Evolutionary conservation across 2,888 invertebrate genomes (phyloP), one percentile per base, ranked within the genome.

Genomic region (Ophion slaviceki): DNA sequence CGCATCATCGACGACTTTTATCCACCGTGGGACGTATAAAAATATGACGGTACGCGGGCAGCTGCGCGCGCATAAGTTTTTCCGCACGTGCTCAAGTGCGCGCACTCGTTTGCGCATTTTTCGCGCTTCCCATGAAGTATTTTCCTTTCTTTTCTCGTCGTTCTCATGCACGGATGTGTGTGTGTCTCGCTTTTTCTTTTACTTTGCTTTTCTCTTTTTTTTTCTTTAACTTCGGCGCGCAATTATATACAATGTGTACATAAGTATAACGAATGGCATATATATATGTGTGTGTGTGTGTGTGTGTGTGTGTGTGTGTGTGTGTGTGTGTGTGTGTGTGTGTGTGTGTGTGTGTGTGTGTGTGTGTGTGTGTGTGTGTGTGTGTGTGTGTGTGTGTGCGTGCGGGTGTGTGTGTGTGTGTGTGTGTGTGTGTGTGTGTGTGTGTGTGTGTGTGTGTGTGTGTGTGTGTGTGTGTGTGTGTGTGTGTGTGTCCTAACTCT

Each of bases 31-130:
- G 89, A 91, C 91, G 93, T 94, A 94, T 91, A 93, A 94, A 94
- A 94, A 94, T 94, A 93, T 93, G 91, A 93, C 91, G 90, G 89
- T 91, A 89, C 88, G 87, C 88, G 84, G 77, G 53, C 53, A 53
- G 17, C 53, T 80, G 81, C 71, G 36, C 76, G 68, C 62, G 67
- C 40, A 47, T 45, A 67, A 64, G 72, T 62, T 80, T 81, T 47
- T 67, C 47, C 40, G 72, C 71, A 17, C 59, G 53, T 75, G 70
- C 70, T 32, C 64, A 59, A 71, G 64, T 71, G 28, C 53, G 76
- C 67, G 67, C 32, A 45, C 66, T 40, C 66, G 14, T 61, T 40
- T 68, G 47, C 24, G 80, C 68, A 53, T 64, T 17, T 53, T 32
- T 70, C 66, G 74, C 59, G 57, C 66, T 32, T 61, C 53, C 61